These are phyloP conservation scores for Denticeps clupeoides DNA, from an alignment of 2,797 vertebrate species.

Conservation along the genomic window DNA sequence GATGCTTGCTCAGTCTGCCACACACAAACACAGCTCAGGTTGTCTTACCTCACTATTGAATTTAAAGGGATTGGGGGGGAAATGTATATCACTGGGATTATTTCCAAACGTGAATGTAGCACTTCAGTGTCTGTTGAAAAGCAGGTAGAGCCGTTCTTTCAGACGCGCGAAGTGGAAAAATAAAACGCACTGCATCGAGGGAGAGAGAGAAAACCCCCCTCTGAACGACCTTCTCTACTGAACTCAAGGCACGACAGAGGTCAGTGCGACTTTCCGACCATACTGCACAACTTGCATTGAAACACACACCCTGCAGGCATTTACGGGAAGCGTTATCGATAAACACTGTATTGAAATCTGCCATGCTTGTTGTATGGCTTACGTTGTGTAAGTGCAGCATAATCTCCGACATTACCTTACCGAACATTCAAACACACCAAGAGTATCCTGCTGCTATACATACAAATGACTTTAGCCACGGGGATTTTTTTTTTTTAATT, in stretches of 20 bases:
- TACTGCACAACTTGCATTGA: not conserved
- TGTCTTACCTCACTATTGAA: slow-evolving; percentile 47
- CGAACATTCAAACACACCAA: slow-evolving; percentile 39
- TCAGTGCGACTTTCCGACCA: not conserved
- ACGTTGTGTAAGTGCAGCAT: no score
- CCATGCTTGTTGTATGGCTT: no score
- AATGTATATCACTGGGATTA: slow-evolving; percentile 26
- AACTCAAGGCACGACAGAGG: not conserved
- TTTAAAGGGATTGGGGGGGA: slow-evolving; percentile 18
- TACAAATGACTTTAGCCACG: slow-evolving; percentile 55
- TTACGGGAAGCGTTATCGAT: no score
- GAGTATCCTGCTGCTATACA: slow-evolving; percentile 58
- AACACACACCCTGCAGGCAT: slow-evolving; percentile 5
- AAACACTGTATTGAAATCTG: no score
- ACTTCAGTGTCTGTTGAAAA: slow-evolving; percentile 44
- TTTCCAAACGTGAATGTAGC: slow-evolving; percentile 36
- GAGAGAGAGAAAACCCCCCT: slow-evolving; percentile 26
- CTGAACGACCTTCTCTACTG: not conserved
- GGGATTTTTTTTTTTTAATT: slow-evolving; percentile 44
- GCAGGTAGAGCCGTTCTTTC: slow-evolving; percentile 56
- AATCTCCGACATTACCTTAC: no score
- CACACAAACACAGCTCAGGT: slow-evolving; percentile 30
- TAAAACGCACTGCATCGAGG: slow-evolving; percentile 1
- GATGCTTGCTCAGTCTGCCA: slow-evolving; percentile 8
- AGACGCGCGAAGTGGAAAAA: slow-evolving; percentile 38